Conservation (phyloP, 2,113 vertebrate genomes). For the Dipodomys stephensi region DNA sequence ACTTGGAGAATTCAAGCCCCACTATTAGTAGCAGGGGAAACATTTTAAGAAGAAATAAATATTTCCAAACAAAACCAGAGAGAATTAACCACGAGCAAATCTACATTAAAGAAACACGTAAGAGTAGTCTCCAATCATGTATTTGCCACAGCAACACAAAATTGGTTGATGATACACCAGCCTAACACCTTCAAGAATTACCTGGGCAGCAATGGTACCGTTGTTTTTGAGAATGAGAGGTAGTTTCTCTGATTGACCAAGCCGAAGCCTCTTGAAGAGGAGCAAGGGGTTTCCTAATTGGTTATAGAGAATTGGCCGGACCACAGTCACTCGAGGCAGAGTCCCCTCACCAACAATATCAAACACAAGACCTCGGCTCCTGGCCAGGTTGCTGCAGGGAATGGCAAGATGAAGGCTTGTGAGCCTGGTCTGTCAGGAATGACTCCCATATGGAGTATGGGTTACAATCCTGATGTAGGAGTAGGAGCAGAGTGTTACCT, state of each 20-base stretch:
- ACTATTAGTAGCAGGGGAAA: too few species aligned
- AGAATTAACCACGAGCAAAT: too few species aligned
- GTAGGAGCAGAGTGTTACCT: constrained; percentile 84
- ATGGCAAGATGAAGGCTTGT: neutral
- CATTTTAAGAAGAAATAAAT: too few species aligned
- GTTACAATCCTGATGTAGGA: too few species aligned
- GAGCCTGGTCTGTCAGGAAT: neutral
- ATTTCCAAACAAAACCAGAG: too few species aligned
- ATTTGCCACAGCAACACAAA: neutral
- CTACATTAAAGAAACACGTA: too few species aligned
- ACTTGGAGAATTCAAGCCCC: too few species aligned
- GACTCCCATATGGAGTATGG: neutral
- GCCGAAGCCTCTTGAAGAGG: constrained; percentile 88
- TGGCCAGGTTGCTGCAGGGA: constrained; percentile 75
- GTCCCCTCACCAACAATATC: constrained; percentile 90
- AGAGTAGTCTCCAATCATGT: too few species aligned
- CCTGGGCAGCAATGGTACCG: constrained; percentile 88
- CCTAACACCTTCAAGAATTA: constrained; percentile 68
- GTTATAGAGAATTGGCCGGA: constrained; percentile 86
- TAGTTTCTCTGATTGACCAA: constrained; percentile 84
- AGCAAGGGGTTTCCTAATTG: constrained; percentile 87
- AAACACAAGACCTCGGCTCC: constrained; percentile 86
- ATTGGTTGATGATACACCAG: neutral
- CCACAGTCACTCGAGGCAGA: constrained; percentile 88
- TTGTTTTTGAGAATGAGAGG: constrained; percentile 91